A percentile compares a stretch with the other conserved stretches of the same genome.
Conservation (phyloP, 2,113 vertebrate genomes). For the Chloropsis cyanopogon region DNA sequence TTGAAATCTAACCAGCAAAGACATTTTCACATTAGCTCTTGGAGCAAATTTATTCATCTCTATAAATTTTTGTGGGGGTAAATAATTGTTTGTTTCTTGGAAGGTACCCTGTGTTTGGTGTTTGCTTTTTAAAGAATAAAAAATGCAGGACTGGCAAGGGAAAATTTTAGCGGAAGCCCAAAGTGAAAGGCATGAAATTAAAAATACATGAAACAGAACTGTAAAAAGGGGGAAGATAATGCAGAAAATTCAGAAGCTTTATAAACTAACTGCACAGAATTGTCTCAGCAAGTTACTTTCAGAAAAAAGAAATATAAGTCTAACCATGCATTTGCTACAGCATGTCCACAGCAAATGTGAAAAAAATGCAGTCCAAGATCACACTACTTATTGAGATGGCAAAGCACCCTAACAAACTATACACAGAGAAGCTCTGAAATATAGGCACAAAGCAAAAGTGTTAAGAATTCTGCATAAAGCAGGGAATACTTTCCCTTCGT, state of each 20-base stretch:
- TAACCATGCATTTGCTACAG: not conserved
- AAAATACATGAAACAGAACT: not conserved
- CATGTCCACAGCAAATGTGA: not conserved
- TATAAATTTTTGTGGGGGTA: not conserved
- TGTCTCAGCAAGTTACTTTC: not conserved
- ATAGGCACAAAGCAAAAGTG: not conserved
- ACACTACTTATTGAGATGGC: not conserved
- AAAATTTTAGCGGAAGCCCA: not conserved
- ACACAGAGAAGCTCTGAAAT: not conserved
- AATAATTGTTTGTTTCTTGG: not conserved
- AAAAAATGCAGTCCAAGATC: not conserved
- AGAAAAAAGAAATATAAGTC: not conserved
- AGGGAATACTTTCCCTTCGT: not conserved
- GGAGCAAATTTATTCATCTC: not conserved
- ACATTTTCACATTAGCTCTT: not conserved
- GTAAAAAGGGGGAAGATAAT: not conserved
- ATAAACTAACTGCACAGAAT: not conserved
- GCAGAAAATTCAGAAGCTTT: not conserved
- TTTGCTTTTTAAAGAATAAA: not conserved
- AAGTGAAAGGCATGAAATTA: not conserved
- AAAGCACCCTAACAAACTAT: not conserved
- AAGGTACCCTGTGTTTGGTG: not conserved
- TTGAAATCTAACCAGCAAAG: not conserved
- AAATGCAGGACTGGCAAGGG: not conserved
- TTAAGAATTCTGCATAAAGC: not conserved